Conservation (phyloP, 1,140 invertebrate species). For the Drosophila ohnishii region DNA sequence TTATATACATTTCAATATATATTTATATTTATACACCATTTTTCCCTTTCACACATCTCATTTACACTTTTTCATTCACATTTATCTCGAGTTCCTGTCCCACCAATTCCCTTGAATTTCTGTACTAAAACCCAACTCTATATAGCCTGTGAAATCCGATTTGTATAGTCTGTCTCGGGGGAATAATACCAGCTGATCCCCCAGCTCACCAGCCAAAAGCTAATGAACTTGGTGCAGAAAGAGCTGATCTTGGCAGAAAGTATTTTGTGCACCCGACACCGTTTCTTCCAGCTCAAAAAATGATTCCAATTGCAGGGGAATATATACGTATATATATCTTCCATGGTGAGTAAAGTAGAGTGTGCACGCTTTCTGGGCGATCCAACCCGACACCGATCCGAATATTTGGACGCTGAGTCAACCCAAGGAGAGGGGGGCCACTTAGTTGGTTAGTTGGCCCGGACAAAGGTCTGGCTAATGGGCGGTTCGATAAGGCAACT, state of each 20-base stretch:
- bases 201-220: slow-evolving; percentile 32
- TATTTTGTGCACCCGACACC: slow-evolving; percentile 37
- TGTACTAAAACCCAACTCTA: not conserved
- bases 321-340: not conserved
- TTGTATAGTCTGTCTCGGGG: slow-evolving; percentile 5
- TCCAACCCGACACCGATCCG: slow-evolving; percentile 9
- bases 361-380: slow-evolving; percentile 11
- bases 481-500: slow-evolving; percentile 63
- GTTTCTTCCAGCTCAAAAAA: slow-evolving; percentile 7
- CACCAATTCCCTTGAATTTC: slow-evolving; percentile 5
- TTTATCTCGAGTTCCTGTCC: slow-evolving; percentile 16
- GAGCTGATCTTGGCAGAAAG: slow-evolving; percentile 48
- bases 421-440: slow-evolving; percentile 2
- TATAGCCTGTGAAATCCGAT: slow-evolving; percentile 17
- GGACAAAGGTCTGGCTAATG: slow-evolving; percentile 39
- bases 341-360: not conserved
- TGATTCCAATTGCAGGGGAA: slow-evolving; percentile 14
- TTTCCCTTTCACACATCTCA: not conserved
- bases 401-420: slow-evolving; percentile 65
- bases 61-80: slow-evolving; percentile 17
- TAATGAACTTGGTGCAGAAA: slow-evolving; percentile 63
- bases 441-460: slow-evolving; percentile 9
- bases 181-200: slow-evolving; percentile 34
- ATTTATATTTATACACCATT: not conserved
- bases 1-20: not conserved